Base-by-base conservation (phyloP, 2,797 vertebrate species). In the Anguilla megastoma region DNA sequence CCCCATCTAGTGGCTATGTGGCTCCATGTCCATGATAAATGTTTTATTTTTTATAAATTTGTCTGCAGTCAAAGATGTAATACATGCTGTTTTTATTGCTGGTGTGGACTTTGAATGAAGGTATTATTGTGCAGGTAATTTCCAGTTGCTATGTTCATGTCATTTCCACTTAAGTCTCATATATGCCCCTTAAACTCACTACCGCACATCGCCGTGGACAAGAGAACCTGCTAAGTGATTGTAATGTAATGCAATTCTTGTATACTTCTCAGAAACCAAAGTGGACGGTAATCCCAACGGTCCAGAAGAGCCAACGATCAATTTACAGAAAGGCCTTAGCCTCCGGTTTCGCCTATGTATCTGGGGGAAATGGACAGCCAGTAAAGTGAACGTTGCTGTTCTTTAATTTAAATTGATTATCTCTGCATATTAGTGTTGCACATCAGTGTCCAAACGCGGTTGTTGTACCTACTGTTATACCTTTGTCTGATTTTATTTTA, bases 261-360 rank as follows among this genome's bases (percentile, higher is more conserved):
- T 95, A 85, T 93, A 96, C 83, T 92, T 97, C 66, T 92, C 91
- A 4, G 97, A 96, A 94, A 96, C 96, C 83, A 95, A 92, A 86
- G 92, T 95, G 74, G 84, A 92, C 84, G 88, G 79, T 2, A 90
- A 92, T 89, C 74, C 86, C 52, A 60, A 33, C 91, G 93, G 96
- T 87, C 94, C 97, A 21, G 90, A 93, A 80, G 94, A 96, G 87
- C 88, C 97, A 89, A 93, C 24, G 4, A 86, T 12, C 52, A 93
- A 94, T 63, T 36, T 97, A 86, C 92, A 96, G 89, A 95, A 24
- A 94, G 91, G 96, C 96, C 88, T 91, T 97, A 9, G 94, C 95
- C 60, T 89, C 93, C 2, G 95, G 95, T 14, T 90, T 97, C 2
- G 56, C 56, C 36, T 95, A 97, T 18, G 85, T 97, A 96, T 91